These are phyloP conservation scores for Lepidurus arcticus DNA, from an alignment of 1,140 invertebrate species.

Conservation along the genomic window DNA sequence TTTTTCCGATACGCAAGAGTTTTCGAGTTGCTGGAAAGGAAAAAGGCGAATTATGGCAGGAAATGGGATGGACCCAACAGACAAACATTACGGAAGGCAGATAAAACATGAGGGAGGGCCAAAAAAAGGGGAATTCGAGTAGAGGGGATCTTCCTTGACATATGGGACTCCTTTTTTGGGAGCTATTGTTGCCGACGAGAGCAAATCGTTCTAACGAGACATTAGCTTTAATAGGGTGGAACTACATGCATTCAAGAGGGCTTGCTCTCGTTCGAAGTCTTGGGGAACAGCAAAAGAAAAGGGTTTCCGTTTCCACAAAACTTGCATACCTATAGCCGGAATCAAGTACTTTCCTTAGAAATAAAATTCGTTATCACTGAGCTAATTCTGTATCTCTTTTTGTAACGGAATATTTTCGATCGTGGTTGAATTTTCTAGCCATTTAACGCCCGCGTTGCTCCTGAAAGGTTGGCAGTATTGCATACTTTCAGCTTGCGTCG, in stretches of 20 bases:
- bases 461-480: too few species aligned
- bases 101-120: neutral
- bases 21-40: constrained; percentile 15
- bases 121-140: neutral
- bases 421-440: too few species aligned
- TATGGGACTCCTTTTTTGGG: neutral
- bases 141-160: constrained; percentile 9
- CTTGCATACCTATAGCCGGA: neutral
- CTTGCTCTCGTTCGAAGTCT: neutral
- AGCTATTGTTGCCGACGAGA: constrained; percentile 12
- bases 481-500: too few species aligned
- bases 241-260: neutral
- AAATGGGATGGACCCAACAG: neutral
- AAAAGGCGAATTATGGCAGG: neutral
- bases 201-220: constrained; percentile 21
- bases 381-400: too few species aligned
- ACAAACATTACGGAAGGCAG: constrained; percentile 17
- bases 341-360: too few species aligned
- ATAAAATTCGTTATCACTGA: too few species aligned
- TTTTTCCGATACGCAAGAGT: neutral
- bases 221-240: constrained; percentile 19
- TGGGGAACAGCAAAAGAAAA: constrained; percentile 7
- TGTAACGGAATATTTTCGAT: too few species aligned
- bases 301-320: neutral
- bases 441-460: too few species aligned